Conservation (phyloP, 2,797 vertebrate species). For the Neopelma chrysocephalum region DNA sequence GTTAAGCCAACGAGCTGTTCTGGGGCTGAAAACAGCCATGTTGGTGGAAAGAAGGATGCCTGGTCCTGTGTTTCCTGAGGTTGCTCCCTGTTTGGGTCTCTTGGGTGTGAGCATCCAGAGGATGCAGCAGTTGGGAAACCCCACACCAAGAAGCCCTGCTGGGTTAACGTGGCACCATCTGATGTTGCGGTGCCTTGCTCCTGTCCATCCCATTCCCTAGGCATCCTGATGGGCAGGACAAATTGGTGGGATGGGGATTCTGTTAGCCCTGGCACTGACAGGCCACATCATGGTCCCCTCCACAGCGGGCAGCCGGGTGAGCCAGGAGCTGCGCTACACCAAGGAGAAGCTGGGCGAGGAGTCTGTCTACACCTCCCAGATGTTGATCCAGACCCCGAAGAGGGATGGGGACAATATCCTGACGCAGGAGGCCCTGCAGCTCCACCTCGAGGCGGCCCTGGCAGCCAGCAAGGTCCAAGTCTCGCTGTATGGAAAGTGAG, state of each 20-base stretch:
- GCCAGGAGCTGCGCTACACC: slow-evolving; percentile 94
- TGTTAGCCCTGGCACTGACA: background rate
- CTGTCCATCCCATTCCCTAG: background rate
- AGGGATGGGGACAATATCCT: slow-evolving; percentile 88
- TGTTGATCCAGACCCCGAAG: slow-evolving; percentile 95
- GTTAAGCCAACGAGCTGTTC: background rate
- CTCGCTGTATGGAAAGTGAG: slow-evolving; percentile 98
- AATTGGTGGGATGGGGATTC: background rate
- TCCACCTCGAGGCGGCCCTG: slow-evolving; percentile 92
- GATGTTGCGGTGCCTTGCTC: accelerated
- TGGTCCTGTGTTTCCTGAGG: background rate
- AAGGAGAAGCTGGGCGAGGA: slow-evolving; percentile 97
- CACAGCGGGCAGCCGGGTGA: slow-evolving; percentile 93
- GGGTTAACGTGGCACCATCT: background rate
- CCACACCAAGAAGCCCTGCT: background rate
- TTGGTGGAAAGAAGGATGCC: background rate
- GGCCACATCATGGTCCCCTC: background rate
- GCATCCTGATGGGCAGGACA: background rate
- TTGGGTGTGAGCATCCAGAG: background rate
- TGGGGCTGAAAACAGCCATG: accelerated
- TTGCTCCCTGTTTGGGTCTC: background rate
- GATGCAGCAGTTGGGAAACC: background rate
- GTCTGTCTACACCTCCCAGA: slow-evolving; percentile 93
- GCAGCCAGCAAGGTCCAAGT: slow-evolving; percentile 97
- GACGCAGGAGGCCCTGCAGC: slow-evolving; percentile 89